Percentiles rank a stretch among this genome's conserved stretches.
Evolutionary conservation across 2,888 invertebrate genomes (phyloP).

Genomic region (Druceiella hillmani): DNA sequence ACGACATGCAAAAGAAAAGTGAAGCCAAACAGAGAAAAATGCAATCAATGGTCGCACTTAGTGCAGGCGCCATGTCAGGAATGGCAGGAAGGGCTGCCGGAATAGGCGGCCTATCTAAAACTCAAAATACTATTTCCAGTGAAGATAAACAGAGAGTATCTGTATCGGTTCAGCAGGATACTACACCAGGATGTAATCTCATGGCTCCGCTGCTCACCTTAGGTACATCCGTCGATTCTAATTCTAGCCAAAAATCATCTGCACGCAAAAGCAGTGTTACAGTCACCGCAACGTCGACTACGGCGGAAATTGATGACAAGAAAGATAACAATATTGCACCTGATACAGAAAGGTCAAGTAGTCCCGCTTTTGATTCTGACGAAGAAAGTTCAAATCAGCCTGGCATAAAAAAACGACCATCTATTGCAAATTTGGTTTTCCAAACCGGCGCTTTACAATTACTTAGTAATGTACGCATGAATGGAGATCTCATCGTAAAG

Average conservation of each 20-base stretch:
- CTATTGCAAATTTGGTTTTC: slow-evolving; percentile 63
- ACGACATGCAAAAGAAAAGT: slow-evolving; percentile 95
- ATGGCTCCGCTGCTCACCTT: slow-evolving; percentile 40
- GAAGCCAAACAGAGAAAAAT: slow-evolving; percentile 94
- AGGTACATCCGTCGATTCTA: slow-evolving; percentile 52
- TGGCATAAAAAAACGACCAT: slow-evolving; percentile 56
- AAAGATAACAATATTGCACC: slow-evolving; percentile 38
- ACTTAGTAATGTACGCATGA: slow-evolving; percentile 50
- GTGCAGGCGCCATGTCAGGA: slow-evolving; percentile 85
- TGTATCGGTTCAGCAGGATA: slow-evolving; percentile 38
- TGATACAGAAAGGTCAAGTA: slow-evolving; percentile 78
- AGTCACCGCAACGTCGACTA: slow-evolving; percentile 54
- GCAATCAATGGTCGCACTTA: slow-evolving; percentile 90
- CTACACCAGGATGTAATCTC: slow-evolving; percentile 38
- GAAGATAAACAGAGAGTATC: slow-evolving; percentile 64
- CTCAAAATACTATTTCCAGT: slow-evolving; percentile 60
- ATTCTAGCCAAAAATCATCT: slow-evolving; percentile 56
- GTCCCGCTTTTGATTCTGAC: slow-evolving; percentile 91
- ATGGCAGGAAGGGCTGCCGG: slow-evolving; percentile 87
- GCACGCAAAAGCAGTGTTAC: slow-evolving; percentile 54
- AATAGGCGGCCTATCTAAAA: slow-evolving; percentile 77
- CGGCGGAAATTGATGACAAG: slow-evolving; percentile 44
- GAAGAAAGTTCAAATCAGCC: slow-evolving; percentile 73
- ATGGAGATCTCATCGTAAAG: slow-evolving; percentile 49
- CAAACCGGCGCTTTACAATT: slow-evolving; percentile 56